Percentiles rank a stretch among this genome's conserved stretches.
These are phyloP conservation scores for Drosophila neocordata DNA, from an alignment of 1,140 invertebrate genomes.

Conservation along the genomic window DNA sequence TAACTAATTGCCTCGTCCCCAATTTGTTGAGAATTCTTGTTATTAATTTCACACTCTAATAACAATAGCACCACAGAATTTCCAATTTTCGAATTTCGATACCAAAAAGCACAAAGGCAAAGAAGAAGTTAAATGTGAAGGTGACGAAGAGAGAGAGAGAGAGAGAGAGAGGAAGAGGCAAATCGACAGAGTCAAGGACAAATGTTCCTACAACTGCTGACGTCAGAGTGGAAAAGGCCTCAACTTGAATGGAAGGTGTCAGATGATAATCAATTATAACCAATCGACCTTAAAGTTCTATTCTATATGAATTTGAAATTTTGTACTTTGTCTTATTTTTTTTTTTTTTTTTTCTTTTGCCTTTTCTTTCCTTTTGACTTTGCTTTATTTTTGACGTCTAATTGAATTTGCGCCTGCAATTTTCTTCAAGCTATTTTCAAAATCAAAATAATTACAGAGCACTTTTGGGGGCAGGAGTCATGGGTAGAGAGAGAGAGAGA, in stretches of 20 bases:
- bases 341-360: background rate
- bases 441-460: conserved; percentile 70
- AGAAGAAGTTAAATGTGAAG: background rate
- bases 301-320: background rate
- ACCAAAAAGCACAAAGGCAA: background rate
- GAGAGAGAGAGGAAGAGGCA: background rate
- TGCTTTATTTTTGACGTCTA: conserved; percentile 11
- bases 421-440: conserved; percentile 51
- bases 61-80: conserved; percentile 27
- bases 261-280: conserved; percentile 6
- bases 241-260: conserved; percentile 8
- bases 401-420: conserved; percentile 53
- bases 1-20: background rate
- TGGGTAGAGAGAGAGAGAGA: background rate
- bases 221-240: conserved; percentile 1
- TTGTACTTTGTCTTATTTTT: background rate
- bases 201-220: background rate
- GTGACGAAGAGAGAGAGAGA: background rate
- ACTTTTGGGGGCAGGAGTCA: background rate
- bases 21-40: background rate
- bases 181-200: conserved; percentile 3
- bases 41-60: conserved; percentile 66
- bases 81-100: background rate
- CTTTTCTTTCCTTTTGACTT: background rate
- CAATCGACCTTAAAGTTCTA: conserved; percentile 6